Conservation (phyloP, 2,797 vertebrate species). For the Pyrocephalus nanus region DNA sequence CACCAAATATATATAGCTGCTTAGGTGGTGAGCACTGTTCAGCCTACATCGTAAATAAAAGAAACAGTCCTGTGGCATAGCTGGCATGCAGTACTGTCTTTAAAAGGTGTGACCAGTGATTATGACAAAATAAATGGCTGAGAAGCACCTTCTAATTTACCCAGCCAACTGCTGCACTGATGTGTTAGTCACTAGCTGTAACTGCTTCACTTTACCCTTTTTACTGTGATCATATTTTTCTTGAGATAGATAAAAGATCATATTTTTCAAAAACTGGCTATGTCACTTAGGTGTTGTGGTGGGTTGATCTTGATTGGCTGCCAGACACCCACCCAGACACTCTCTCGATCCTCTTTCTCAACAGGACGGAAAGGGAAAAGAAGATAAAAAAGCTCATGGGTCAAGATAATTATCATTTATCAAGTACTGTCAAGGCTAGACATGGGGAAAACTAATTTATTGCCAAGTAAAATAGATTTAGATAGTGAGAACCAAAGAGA, state of each 20-base stretch:
- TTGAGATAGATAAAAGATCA: background rate
- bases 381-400: background rate
- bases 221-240: background rate
- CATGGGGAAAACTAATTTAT: background rate
- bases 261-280: background rate
- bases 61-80: background rate
- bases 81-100: background rate
- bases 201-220: background rate
- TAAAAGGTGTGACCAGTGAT: background rate
- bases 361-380: background rate
- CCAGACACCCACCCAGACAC: background rate
- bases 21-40: background rate
- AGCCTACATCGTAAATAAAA: background rate
- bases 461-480: background rate
- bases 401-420: background rate
- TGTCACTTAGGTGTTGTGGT: too few relatives aligned
- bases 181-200: background rate
- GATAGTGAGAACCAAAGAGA: background rate
- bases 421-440: background rate
- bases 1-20: background rate
- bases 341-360: background rate
- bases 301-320: background rate
- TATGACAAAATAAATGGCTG: background rate
- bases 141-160: background rate
- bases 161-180: background rate